A percentile compares a stretch with the other conserved stretches of the same genome.
These are phyloP conservation scores for Pecten maximus DNA, from an alignment of 2,888 invertebrate genomes.

Conservation along the genomic window DNA sequence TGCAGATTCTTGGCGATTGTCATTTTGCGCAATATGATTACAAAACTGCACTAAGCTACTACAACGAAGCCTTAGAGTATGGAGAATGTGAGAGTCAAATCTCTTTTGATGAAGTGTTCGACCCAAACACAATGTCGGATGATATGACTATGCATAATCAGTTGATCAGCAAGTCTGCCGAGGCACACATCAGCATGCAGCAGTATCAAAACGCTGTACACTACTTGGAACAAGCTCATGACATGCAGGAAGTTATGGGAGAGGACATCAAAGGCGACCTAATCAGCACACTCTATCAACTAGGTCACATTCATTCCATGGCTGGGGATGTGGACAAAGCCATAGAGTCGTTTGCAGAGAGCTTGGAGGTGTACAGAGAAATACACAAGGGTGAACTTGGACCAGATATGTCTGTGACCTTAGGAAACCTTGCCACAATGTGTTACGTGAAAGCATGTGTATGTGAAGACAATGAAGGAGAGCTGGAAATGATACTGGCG, in stretches of 20 bases:
- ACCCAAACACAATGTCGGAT: slow-evolving; percentile 69
- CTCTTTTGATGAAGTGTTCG: slow-evolving; percentile 68
- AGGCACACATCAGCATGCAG: slow-evolving; percentile 80
- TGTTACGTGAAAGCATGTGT: slow-evolving; percentile 81
- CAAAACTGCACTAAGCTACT: slow-evolving; percentile 76
- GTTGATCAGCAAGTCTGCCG: slow-evolving; percentile 79
- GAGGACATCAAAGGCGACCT: slow-evolving; percentile 81
- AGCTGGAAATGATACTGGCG: slow-evolving; percentile 74
- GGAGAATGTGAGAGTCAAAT: slow-evolving; percentile 72
- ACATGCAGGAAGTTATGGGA: slow-evolving; percentile 79
- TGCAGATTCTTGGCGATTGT: slow-evolving; percentile 79
- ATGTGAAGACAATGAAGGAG: slow-evolving; percentile 75
- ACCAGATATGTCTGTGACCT: slow-evolving; percentile 77
- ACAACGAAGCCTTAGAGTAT: slow-evolving; percentile 79
- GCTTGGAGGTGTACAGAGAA: slow-evolving; percentile 78
- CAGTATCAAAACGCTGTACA: slow-evolving; percentile 80
- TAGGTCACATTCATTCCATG: slow-evolving; percentile 80
- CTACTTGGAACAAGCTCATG: slow-evolving; percentile 80
- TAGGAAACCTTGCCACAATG: slow-evolving; percentile 80
- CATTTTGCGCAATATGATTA: slow-evolving; percentile 80
- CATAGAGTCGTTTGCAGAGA: slow-evolving; percentile 80
- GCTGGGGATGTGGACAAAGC: slow-evolving; percentile 81
- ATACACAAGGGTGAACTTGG: slow-evolving; percentile 74
- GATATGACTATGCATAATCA: slow-evolving; percentile 81
- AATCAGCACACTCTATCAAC: slow-evolving; percentile 77